A percentile compares a stretch with the other conserved stretches of the same genome.
Conservation (phyloP, 1,140 invertebrate species). For the Diorhabda sublineata region DNA sequence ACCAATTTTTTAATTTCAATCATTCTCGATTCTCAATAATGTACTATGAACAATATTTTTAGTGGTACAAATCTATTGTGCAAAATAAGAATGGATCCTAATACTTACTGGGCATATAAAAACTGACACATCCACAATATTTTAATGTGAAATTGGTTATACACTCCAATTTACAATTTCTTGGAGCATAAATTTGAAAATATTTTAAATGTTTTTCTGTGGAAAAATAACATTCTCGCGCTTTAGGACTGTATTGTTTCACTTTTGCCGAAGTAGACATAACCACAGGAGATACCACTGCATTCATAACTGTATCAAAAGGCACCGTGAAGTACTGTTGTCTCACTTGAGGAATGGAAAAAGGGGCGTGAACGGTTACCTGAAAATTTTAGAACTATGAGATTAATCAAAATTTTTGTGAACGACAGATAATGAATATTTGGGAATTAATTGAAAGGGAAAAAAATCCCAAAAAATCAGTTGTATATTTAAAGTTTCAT, state of each 20-base stretch:
- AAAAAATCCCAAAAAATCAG: too few species aligned
- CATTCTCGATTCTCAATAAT: too few species aligned
- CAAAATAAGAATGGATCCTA: too few species aligned
- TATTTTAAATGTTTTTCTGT: conserved; percentile 18
- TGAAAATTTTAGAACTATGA: neutral
- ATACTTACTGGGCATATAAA: conserved; percentile 19
- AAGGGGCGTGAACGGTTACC: conserved; percentile 7
- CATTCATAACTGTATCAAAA: conserved; percentile 9
- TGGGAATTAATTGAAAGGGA: too few species aligned
- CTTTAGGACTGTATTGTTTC: conserved; percentile 14
- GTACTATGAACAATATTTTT: too few species aligned
- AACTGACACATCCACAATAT: conserved; percentile 21
- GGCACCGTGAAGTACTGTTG: conserved; percentile 18
- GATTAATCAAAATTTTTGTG: too few species aligned
- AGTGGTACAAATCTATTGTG: too few species aligned
- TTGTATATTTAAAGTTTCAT: too few species aligned
- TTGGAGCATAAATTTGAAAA: conserved; percentile 17
- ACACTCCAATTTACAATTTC: conserved; percentile 21
- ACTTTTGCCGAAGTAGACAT: conserved; percentile 14
- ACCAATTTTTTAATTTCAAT: too few species aligned
- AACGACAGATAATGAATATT: too few species aligned
- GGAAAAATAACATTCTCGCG: conserved; percentile 15
- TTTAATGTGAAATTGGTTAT: conserved; percentile 14
- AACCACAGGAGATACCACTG: neutral
- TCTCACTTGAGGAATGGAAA: conserved; percentile 8